phyloP scores from a whole-genome alignment of 2,113 vertebrate species.

The Pagrus major region DNA sequence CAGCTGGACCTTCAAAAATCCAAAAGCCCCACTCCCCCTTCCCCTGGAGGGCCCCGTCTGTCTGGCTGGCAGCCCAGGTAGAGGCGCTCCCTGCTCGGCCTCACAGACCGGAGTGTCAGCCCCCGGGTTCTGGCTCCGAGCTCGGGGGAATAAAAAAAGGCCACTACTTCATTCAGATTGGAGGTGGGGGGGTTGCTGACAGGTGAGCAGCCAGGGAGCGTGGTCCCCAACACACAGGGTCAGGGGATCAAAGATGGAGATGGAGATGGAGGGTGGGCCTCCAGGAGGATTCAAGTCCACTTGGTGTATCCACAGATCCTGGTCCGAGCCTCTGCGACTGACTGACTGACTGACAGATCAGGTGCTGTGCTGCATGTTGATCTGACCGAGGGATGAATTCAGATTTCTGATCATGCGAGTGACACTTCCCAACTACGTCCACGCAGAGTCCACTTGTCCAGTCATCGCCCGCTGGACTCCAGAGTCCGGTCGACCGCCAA shows the following conservation, averaged over 20 bases:
- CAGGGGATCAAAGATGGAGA: slow-evolving; percentile 37
- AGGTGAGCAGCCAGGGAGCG: slow-evolving; percentile 14
- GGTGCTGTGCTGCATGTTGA: slow-evolving; percentile 33
- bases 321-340: neutral
- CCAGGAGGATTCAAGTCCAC: slow-evolving; percentile 21
- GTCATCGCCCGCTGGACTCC: slow-evolving; percentile 15
- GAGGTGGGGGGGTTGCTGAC: slow-evolving; percentile 21
- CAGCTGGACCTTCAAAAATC: slow-evolving; percentile 63
- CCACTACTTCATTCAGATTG: slow-evolving; percentile 55
- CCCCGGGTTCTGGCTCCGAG: slow-evolving; percentile 34
- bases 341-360: too few species aligned
- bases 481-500: slow-evolving; percentile 33
- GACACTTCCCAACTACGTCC: slow-evolving; percentile 18
- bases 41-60: slow-evolving; percentile 71
- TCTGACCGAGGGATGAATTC: neutral
- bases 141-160: slow-evolving; percentile 38
- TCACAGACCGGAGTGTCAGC: slow-evolving; percentile 40
- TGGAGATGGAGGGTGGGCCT: neutral
- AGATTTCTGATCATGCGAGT: slow-evolving; percentile 1
- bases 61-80: slow-evolving; percentile 77
- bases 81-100: slow-evolving; percentile 44
- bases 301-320: slow-evolving; percentile 9
- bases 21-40: slow-evolving; percentile 24
- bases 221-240: slow-evolving; percentile 19
- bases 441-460: slow-evolving; percentile 41